These are phyloP conservation scores for Montifringilla adamsi DNA, from an alignment of 2,113 vertebrate genomes.

Conservation along the genomic window DNA sequence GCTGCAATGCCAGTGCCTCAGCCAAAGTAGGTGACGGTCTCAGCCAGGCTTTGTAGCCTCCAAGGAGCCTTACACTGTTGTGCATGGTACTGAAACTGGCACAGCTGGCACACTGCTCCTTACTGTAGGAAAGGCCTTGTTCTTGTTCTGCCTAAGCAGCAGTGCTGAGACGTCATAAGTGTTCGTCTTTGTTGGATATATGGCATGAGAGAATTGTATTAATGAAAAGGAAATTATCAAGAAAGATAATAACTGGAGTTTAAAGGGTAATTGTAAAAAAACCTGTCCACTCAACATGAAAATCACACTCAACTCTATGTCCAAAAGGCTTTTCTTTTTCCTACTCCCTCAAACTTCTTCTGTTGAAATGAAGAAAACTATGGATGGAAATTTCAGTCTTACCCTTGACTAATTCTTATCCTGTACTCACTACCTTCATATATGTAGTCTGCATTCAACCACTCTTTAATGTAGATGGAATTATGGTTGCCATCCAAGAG, in stretches of 20 bases:
- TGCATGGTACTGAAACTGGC: neutral
- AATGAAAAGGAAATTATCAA: neutral
- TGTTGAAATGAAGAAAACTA: neutral
- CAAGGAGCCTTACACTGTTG: neutral
- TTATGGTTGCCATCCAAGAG: neutral
- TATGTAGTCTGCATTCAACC: neutral
- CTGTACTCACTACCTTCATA: neutral
- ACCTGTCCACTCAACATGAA: rapidly evolving
- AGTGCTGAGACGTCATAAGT: rapidly evolving
- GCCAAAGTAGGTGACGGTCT: neutral
- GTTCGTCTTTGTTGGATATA: neutral
- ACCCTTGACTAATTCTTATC: neutral
- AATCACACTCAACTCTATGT: neutral
- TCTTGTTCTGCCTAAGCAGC: neutral
- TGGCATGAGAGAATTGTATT: neutral
- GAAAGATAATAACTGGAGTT: neutral
- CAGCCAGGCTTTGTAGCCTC: neutral
- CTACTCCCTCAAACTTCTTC: neutral
- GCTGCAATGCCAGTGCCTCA: neutral
- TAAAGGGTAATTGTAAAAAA: neutral
- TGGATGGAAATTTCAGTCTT: neutral
- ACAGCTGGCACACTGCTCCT: neutral
- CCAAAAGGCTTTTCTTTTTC: neutral
- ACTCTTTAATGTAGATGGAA: neutral
- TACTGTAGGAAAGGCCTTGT: neutral